phyloP scores from a whole-genome alignment of 64 coral and sea anemone species.

The Porites australiensis region DNA sequence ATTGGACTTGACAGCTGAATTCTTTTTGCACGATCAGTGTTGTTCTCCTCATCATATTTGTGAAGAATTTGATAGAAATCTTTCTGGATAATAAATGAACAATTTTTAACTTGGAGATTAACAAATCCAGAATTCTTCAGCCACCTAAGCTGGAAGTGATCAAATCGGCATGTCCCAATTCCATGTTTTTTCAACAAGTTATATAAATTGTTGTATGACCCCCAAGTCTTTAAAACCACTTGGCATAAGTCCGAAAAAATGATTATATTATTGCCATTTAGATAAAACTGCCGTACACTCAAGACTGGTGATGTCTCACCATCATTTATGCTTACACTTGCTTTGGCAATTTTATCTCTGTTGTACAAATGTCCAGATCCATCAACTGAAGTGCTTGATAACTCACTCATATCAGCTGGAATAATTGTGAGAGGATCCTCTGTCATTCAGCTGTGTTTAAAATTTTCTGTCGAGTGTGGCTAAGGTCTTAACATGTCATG shows the following conservation, averaged over 20 bases:
- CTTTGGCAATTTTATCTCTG: not conserved
- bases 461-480: not conserved
- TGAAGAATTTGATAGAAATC: slow-evolving; percentile 54
- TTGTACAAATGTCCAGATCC: not conserved
- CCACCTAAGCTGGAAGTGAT: slow-evolving; percentile 34
- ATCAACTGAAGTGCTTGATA: not conserved
- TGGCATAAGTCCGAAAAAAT: slow-evolving; percentile 72
- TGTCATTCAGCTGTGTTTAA: not conserved
- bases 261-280: slow-evolving; percentile 22
- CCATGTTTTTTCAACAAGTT: slow-evolving; percentile 57
- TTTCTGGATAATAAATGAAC: slow-evolving; percentile 64
- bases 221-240: slow-evolving; percentile 61
- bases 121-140: slow-evolving; percentile 65
- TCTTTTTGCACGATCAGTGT: not conserved
- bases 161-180: slow-evolving; percentile 61
- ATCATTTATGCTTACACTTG: not conserved
- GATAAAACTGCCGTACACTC: slow-evolving; percentile 6
- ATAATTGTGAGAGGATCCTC: not conserved
- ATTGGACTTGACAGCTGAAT: not conserved
- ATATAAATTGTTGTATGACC: slow-evolving; percentile 60
- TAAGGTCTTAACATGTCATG: not conserved
- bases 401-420: not conserved
- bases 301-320: not conserved
- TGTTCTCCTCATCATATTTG: slow-evolving; percentile 34
- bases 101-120: slow-evolving; percentile 65